Conservation (phyloP, 2,797 vertebrate genomes). For the Antennarius maculatus region DNA sequence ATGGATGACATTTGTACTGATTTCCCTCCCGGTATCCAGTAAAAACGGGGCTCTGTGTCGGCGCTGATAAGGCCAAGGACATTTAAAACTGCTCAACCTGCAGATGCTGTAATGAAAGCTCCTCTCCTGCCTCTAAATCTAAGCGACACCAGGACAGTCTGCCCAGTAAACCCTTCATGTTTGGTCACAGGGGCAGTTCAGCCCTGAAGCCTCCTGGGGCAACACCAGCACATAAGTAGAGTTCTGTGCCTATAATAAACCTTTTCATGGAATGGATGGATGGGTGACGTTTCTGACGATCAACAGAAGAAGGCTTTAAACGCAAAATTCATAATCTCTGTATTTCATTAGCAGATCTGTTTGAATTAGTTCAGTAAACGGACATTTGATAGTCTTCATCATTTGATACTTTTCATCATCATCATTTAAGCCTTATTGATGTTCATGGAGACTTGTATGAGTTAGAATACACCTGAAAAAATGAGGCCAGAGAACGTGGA, state of each 20-base stretch:
- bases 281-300: not conserved
- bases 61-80: conserved; percentile 80
- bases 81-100: conserved; percentile 82
- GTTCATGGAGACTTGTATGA: too few species aligned
- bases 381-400: too few species aligned
- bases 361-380: too few species aligned
- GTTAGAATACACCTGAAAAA: too few species aligned
- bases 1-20: conserved; percentile 66
- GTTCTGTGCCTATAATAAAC: not conserved
- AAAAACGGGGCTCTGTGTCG: conserved; percentile 67
- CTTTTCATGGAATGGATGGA: not conserved
- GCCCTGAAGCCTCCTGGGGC: not conserved
- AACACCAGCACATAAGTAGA: not conserved
- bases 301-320: not conserved
- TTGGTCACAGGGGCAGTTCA: conserved; percentile 39
- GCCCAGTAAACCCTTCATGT: conserved; percentile 49
- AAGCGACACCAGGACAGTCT: conserved; percentile 58
- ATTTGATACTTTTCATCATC: too few species aligned
- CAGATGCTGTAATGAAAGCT: conserved; percentile 76
- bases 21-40: conserved; percentile 53
- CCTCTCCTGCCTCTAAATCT: conserved; percentile 69
- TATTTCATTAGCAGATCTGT: too few species aligned
- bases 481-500: too few species aligned
- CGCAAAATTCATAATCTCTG: too few species aligned
- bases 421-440: too few species aligned